Conservation (phyloP, 2,113 vertebrate species). For the Eupsittula cactorum region DNA sequence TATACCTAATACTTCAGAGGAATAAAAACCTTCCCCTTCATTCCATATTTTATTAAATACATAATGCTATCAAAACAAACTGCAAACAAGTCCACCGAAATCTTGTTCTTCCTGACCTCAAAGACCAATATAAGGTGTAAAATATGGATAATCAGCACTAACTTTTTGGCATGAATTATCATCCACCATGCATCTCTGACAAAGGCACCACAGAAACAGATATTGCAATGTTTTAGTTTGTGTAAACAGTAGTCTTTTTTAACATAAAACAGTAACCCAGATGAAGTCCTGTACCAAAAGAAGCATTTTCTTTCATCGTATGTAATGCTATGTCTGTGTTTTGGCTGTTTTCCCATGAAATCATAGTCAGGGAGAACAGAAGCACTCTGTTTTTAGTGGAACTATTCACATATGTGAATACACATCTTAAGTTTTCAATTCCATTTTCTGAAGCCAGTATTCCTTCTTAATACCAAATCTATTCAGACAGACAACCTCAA, state of each 20-base stretch:
- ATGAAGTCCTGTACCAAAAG: slow-evolving; percentile 27
- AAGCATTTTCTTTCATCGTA: slow-evolving; percentile 31
- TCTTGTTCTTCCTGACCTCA: neutral
- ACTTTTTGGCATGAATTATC: neutral
- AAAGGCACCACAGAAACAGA: slow-evolving; percentile 12
- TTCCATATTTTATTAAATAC: neutral
- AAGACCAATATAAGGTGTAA: neutral
- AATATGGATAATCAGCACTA: neutral
- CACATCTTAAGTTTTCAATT: neutral
- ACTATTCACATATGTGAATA: slow-evolving; percentile 2
- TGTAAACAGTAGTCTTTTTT: slow-evolving; percentile 18
- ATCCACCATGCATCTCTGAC: neutral
- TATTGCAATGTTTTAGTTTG: neutral
- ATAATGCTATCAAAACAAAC: neutral
- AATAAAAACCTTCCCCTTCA: neutral
- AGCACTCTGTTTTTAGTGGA: slow-evolving; percentile 30
- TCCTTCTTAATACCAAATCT: neutral
- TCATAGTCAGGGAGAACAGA: neutral
- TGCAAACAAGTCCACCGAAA: neutral
- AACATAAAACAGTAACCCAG: slow-evolving; percentile 32
- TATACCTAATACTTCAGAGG: neutral
- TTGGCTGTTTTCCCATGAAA: slow-evolving; percentile 54
- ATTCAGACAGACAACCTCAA: neutral
- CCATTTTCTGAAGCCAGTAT: neutral
- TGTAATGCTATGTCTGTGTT: slow-evolving; percentile 28